Evolutionary conservation across 2,797 vertebrate genomes (phyloP).

Genomic region (Gephyroberyx darwinii): DNA sequence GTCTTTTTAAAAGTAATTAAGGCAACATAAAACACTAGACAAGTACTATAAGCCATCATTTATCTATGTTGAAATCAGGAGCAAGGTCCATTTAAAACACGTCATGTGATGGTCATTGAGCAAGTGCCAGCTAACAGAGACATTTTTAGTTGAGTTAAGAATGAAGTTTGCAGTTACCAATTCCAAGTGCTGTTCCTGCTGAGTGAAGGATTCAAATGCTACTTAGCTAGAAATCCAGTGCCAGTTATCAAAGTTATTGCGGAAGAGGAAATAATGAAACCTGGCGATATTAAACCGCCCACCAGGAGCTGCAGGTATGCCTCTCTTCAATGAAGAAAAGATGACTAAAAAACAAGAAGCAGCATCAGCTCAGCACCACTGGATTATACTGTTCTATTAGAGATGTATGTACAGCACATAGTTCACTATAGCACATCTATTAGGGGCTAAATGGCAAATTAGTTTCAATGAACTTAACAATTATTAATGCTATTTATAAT

Average conservation of each 20-base stretch:
- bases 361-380: not conserved
- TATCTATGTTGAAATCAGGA: too few relatives aligned
- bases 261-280: not conserved
- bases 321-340: not conserved
- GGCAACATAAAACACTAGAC: too few relatives aligned
- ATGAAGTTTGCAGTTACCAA: not conserved
- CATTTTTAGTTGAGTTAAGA: not conserved
- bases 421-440: not conserved
- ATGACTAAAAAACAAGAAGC: not conserved
- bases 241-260: not conserved
- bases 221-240: not conserved
- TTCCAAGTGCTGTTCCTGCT: not conserved
- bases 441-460: not conserved
- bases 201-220: not conserved
- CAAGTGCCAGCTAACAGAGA: too few relatives aligned
- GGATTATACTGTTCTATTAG: not conserved
- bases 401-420: not conserved
- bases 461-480: not conserved
- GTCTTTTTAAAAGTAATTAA: too few relatives aligned
- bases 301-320: not conserved
- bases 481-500: not conserved
- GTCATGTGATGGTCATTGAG: too few relatives aligned
- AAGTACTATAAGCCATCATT: too few relatives aligned
- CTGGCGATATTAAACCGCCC: not conserved
- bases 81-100: too few relatives aligned